Base-by-base conservation (phyloP, 2,888 invertebrate species). In the Isoperla grammatica region DNA sequence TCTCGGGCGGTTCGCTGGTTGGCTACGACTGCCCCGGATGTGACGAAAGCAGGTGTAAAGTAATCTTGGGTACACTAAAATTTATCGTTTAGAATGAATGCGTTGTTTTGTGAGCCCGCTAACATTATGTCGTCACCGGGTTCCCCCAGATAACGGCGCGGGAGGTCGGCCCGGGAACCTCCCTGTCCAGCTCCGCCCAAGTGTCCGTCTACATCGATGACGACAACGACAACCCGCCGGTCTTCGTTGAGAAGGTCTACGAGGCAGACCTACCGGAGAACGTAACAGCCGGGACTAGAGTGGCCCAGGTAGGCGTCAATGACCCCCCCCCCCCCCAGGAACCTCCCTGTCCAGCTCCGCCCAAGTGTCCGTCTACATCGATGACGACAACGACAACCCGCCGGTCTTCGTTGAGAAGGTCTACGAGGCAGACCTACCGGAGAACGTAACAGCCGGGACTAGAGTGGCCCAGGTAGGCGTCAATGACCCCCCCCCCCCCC, bases 141-240 rank as follows among this genome's bases (percentile, higher is more conserved):
- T n/a, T 29, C 29, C 29, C 29, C 43, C 75, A 88, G 83, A 85
- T 90, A 68, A 75, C 88, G 60, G 93, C 92, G 12, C 86, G 87
- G 77, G 91, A 92, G 73, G 78, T 92, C 39, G 88, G 87, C 42
- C 87, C 87, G 65, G 64, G 63, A 60, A 81, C 83, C 22, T 85
- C 86, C 49, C 77, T 88, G 53, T 85, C 90, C 56, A 82, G 84
- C 2, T 81, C 80, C 54, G 88, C 88, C 6, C 86, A 86, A 63
- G 85, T 93, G 0, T 86, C 86, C 1, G 88, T 94, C 11, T 85
- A 88, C 68, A 75, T 96, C 22, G 56, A 87, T 64, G 95, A n/a
- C n/a, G n/a, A n/a, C n/a, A n/a, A 96, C 70, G 79, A 87, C 8
- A 95, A 96, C 73, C 79, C 87, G 23, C 95, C 95, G 1, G 77